phyloP scores from a whole-genome alignment of 2,888 invertebrate genomes.

The Caenorhabditis sulstoni region DNA sequence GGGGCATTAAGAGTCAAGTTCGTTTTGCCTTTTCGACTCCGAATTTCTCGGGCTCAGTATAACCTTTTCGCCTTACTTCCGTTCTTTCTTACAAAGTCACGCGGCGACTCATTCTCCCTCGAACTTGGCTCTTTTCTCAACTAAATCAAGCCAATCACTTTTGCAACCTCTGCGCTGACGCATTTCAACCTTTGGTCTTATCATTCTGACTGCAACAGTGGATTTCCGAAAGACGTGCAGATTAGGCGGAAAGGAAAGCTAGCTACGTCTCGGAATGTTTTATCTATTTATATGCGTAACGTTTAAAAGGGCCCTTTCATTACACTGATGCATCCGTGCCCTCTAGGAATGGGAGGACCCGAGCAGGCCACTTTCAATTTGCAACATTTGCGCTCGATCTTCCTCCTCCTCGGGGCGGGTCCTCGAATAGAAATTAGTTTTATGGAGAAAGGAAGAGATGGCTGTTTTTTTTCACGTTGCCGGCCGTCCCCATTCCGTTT shows the following conservation, averaged over 20 bases:
- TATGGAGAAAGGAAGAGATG: conserved; percentile 38
- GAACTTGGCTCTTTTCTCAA: not conserved
- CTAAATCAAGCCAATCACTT: conserved; percentile 9
- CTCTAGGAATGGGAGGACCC: conserved; percentile 11
- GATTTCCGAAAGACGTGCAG: not conserved
- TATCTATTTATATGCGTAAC: conserved; percentile 41
- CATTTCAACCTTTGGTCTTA: conserved; percentile 2
- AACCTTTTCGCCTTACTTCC: not conserved
- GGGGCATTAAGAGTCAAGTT: not conserved
- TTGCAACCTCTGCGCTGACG: not conserved
- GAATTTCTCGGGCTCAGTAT: not conserved
- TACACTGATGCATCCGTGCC: conserved; percentile 26
- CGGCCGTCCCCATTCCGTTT: conserved; percentile 5
- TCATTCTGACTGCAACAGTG: not conserved
- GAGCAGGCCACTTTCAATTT: conserved; percentile 51
- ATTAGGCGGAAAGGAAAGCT: conserved; percentile 20
- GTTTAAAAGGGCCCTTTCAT: conserved; percentile 31
- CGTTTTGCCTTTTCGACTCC: conserved; percentile 2
- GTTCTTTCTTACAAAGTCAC: not conserved
- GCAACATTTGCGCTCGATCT: conserved; percentile 48
- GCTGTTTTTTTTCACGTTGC: conserved; percentile 37
- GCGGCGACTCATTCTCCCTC: not conserved
- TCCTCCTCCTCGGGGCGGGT: conserved; percentile 33
- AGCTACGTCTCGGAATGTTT: conserved; percentile 7
- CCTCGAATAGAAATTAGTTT: conserved; percentile 52